Conservation (phyloP, 2,797 vertebrate genomes). For the Lates japonicus region DNA sequence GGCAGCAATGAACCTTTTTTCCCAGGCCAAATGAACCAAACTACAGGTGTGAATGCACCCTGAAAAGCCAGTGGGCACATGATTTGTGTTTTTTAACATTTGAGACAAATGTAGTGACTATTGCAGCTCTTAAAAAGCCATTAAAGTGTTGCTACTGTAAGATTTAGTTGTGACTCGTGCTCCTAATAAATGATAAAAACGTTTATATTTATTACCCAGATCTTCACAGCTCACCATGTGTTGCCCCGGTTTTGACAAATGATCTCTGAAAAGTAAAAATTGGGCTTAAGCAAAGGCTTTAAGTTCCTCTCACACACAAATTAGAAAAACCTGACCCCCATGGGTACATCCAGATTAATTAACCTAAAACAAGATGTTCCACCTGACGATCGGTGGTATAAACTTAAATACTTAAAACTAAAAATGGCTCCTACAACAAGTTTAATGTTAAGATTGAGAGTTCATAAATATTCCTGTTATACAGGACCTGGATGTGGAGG, state of each 20-base stretch:
- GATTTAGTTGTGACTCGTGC: no score
- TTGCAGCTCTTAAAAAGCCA: neutral
- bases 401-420: neutral
- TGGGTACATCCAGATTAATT: neutral
- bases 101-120: neutral
- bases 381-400: neutral
- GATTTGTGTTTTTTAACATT: neutral
- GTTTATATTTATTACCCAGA: no score
- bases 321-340: neutral
- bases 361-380: neutral
- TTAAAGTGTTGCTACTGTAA: no score
- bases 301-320: no score
- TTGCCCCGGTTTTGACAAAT: no score
- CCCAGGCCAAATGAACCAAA: no score
- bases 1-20: neutral
- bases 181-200: no score
- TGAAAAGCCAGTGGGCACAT: neutral
- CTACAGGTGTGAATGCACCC: neutral
- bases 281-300: neutral
- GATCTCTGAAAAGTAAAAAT: no score
- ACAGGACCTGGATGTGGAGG: conserved; percentile 97
- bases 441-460: conserved; percentile 1
- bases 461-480: conserved; percentile 19
- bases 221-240: no score
- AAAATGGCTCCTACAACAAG: neutral